Evolutionary conservation across 2,888 invertebrate genomes (phyloP), one percentile per base, ranked within the genome.

Genomic region (Uropetala carovei): DNA sequence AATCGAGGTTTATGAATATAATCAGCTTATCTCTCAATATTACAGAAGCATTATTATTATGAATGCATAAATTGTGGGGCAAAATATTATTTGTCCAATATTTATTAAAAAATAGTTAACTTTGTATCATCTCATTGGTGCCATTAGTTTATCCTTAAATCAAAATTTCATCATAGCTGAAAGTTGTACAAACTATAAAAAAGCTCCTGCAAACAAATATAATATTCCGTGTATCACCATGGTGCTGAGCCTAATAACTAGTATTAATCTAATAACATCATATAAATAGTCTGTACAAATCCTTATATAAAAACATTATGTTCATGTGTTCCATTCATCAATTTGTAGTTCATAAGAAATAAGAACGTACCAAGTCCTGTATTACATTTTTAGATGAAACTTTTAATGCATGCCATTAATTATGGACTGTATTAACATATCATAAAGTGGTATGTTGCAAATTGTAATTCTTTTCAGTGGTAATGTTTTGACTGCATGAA

Each of bases 281-380:
- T 58, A 13, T 85, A 60, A 60, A 60, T 86, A 86, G 86, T 86
- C 30, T 86, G 86, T 86, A 86, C 59, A 60, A 86, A 60, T 86
- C 22, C 60, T 64, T 43, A 57, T 57, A 9, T 14, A 22, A 86
- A 27, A 86, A 30, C 27, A 60, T 18, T 86, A 60, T 68, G 59
- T 60, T 30, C 86, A 86, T 60, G 30, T 60, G 27, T 64, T 86
- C 60, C 60, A 86, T 60, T 86, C 16, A 18, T 86, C 59, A 9
- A 16, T n/a, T n/a, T 86, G 30, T 86, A 86, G 4, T 30, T 59
- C 57, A 30, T 83, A 57, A 83, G 18, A 83, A 83, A 57, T n/a
- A 56, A 9, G 43, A 56, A 10, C 14, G 43, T 16, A 83, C 43
- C 14, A 27, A 18, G 13, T 27, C 57, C 2, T 83, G 27, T 82